Evolutionary conservation across 1,140 invertebrate species (phyloP), one percentile per base, ranked within the genome.

Genomic region (Maniola jurtina): DNA sequence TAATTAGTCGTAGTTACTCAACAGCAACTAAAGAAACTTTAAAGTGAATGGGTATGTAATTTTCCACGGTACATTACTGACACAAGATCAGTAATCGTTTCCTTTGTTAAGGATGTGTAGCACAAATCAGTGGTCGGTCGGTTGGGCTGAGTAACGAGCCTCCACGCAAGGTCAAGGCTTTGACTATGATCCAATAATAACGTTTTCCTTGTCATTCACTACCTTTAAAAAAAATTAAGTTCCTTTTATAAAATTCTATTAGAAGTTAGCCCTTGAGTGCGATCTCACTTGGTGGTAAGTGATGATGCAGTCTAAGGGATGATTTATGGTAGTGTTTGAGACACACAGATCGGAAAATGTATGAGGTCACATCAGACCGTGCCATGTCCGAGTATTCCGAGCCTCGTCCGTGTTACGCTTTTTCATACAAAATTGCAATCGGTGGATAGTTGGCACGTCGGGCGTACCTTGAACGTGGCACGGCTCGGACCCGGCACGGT

Each of bases 41-140:
- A 45, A 61, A 38, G 14, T 35, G 33, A 13, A 33, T 45, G 34
- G 45, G 25, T 61, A 36, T 35, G 14, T 52, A 11, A 52, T 14
- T 61, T 47, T 54, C 34, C 33, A 38, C 34, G 14, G 36, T 36
- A 63, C 50, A 61, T 67, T 59, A 64, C 59, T 63, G 52, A 58
- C 48, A 45, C 60, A 66, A 64, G 64, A 64, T 64, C 69, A 60
- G 61, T 63, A 68, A 71, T 70, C 42, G 67, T 67, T 74, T 74
- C 72, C 68, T 75, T 64, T 67, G 65, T 71, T 70, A 66, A 72
- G 73, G 70, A 72, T 75, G 68, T 74, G 66, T 71, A 14, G 48
- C 48, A 64, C 64, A 71, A 71, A 74, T 70, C 72, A 70, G 68
- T 50, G 38, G 42, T 63, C 68, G 70, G 58, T 75, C 45, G 73